Percentiles rank a stretch among this genome's conserved stretches.
These are phyloP conservation scores for Choristoneura fumiferana DNA, from an alignment of 1,140 invertebrate genomes.

Conservation along the genomic window DNA sequence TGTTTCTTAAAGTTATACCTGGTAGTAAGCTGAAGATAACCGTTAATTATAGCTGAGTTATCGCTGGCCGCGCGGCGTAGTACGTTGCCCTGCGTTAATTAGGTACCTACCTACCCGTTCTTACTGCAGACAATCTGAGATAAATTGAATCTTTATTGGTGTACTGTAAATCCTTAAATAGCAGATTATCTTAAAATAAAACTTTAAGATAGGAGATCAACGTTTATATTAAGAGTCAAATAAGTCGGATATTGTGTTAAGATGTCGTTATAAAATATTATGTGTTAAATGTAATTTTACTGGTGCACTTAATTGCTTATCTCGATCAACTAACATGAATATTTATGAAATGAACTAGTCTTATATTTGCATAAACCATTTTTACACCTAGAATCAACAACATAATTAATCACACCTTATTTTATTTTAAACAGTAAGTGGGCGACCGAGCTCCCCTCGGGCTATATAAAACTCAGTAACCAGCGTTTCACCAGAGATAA, in stretches of 20 bases:
- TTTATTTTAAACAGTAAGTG: too few relatives aligned
- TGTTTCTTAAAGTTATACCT: slow-evolving; percentile 30
- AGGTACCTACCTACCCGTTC: neutral
- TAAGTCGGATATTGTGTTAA: neutral
- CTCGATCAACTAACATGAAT: neutral
- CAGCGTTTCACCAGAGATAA: too few relatives aligned
- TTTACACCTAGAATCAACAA: too few relatives aligned
- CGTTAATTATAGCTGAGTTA: slow-evolving; percentile 25
- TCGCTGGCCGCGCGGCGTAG: neutral
- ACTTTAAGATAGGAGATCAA: neutral
- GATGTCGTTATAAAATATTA: neutral
- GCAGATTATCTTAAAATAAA: neutral
- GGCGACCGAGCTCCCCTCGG: too few relatives aligned
- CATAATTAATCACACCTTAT: too few relatives aligned
- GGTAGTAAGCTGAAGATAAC: slow-evolving; percentile 33
- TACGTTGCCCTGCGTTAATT: neutral
- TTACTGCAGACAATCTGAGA: neutral
- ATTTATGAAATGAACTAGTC: too few relatives aligned
- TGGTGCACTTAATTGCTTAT: neutral
- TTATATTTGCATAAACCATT: too few relatives aligned
- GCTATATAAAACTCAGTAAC: too few relatives aligned
- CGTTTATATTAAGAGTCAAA: neutral
- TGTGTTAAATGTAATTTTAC: neutral
- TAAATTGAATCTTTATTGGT: neutral
- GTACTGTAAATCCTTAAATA: slow-evolving; percentile 2